Evolutionary conservation across 2,888 invertebrate species (phyloP), one percentile per base, ranked within the genome.

Genomic region (Cantharis lateralis): DNA sequence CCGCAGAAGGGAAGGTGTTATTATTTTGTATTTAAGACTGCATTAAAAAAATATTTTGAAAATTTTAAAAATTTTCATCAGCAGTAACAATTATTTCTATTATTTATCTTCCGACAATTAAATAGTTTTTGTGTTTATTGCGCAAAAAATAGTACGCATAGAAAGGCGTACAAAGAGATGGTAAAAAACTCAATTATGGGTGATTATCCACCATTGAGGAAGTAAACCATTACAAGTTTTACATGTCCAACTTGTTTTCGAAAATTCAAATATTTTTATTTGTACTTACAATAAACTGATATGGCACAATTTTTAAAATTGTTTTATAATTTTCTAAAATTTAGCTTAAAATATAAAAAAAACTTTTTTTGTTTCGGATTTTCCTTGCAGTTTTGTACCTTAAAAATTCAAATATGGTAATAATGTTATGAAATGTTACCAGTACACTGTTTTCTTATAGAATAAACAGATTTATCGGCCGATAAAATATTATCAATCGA

Each of bases 401-500:
- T 1, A 32, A 32, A 13, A n/a, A 32, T 13, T 3, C 3, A 13
- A 13, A 32, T 13, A 13, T 32, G 3, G 13, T 32, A 3, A 10
- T 1, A 32, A 11, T n/a, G n/a, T 2, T 32, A 11, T 32, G 5
- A 13, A 32, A 32, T 4, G 13, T 32, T 32, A 32, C 32, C 32
- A 32, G 32, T 32, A 32, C 3, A 13, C 32, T 32, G 32, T 32
- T 32, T 32, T 32, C 32, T 11, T 13, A 71, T 18, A 24, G 7
- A 71, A 32, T 20, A n/a, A 32, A 32, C 18, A 64, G n/a, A 71
- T 66, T 72, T 72, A 18, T 66, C 16, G 20, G 66, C 15, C 24
- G 66, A 72, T 72, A 72, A 72, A 13, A 15, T 24, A 18, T 32
- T 26, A 62, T 68, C 15, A 68, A 68, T 73, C 68, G 73, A 68